Percentiles rank a stretch among this genome's conserved stretches.
These are phyloP conservation scores for Micoletzkya japonica DNA, from an alignment of 2,888 invertebrate genomes.

Conservation along the genomic window DNA sequence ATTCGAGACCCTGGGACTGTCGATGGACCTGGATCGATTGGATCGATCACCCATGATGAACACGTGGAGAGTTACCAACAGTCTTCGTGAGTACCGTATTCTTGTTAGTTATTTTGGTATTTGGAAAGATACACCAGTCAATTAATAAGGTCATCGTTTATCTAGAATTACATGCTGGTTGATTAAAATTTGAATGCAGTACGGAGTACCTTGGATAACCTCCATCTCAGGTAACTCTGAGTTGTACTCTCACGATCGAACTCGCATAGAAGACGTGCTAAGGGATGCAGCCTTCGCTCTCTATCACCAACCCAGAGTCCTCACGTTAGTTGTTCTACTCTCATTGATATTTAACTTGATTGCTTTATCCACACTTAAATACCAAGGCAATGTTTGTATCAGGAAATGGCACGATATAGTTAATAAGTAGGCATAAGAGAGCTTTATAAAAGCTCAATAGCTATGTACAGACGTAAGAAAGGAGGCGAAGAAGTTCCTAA, in stretches of 20 bases:
- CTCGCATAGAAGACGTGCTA: constrained; percentile 24
- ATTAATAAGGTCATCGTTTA: too few relatives aligned
- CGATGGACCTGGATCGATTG: constrained; percentile 12
- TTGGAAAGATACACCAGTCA: too few relatives aligned
- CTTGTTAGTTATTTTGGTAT: not conserved
- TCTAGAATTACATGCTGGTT: not conserved
- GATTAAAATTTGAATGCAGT: not conserved
- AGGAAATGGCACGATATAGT: too few relatives aligned
- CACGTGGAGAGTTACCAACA: constrained; percentile 20
- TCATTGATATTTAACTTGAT: not conserved
- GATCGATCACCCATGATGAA: constrained; percentile 8
- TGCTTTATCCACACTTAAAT: too few relatives aligned
- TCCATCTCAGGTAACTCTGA: constrained; percentile 18
- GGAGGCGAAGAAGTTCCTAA: too few relatives aligned
- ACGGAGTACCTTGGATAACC: not conserved
- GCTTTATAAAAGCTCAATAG: too few relatives aligned
- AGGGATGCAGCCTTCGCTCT: constrained; percentile 14
- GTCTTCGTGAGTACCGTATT: not conserved
- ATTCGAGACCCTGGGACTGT: constrained; percentile 1
- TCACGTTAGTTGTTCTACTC: not conserved
- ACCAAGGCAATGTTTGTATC: too few relatives aligned
- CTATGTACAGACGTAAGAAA: too few relatives aligned
- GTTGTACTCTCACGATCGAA: constrained; percentile 2
- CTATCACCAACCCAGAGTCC: constrained; percentile 16
- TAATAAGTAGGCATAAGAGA: too few relatives aligned